phyloP scores from a whole-genome alignment of 2,888 invertebrate species.

The Acrobasis suavella region DNA sequence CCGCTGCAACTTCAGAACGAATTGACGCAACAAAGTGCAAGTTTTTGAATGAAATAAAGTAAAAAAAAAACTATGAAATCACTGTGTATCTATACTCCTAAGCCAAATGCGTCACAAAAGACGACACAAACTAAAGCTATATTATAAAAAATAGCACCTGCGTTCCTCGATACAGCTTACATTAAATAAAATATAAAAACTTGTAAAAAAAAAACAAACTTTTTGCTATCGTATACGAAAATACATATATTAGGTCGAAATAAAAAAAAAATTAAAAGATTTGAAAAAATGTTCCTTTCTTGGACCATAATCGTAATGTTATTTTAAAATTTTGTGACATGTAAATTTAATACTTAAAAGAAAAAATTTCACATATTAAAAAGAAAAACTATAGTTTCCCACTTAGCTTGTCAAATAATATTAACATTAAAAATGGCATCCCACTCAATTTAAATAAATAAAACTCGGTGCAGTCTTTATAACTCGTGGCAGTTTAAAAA shows the following conservation, averaged over 20 bases:
- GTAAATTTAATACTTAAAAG: too few relatives aligned
- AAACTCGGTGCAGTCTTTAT: neutral
- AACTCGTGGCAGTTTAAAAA: neutral
- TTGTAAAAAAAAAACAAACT: constrained; percentile 12
- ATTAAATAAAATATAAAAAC: constrained; percentile 29
- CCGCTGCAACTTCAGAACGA: too few relatives aligned
- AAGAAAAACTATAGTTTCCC: too few relatives aligned
- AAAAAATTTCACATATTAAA: too few relatives aligned
- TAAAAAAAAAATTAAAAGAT: neutral
- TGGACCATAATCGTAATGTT: too few relatives aligned
- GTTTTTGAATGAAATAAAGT: too few relatives aligned
- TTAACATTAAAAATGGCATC: neutral
- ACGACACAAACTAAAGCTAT: constrained; percentile 21
- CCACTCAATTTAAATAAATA: neutral
- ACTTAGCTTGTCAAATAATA: neutral
- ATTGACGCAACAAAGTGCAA: too few relatives aligned
- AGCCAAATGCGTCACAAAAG: constrained; percentile 7
- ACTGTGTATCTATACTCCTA: constrained; percentile 1
- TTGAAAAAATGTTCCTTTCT: too few relatives aligned
- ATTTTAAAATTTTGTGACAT: too few relatives aligned
- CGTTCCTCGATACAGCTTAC: constrained; percentile 34
- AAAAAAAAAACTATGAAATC: neutral
- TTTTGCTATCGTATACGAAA: neutral
- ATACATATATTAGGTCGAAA: neutral
- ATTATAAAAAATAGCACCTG: constrained; percentile 36